Evolutionary conservation across 2,888 invertebrate species (phyloP), one percentile per base, ranked within the genome.

Genomic region (Listrodromus nycthemerus): DNA sequence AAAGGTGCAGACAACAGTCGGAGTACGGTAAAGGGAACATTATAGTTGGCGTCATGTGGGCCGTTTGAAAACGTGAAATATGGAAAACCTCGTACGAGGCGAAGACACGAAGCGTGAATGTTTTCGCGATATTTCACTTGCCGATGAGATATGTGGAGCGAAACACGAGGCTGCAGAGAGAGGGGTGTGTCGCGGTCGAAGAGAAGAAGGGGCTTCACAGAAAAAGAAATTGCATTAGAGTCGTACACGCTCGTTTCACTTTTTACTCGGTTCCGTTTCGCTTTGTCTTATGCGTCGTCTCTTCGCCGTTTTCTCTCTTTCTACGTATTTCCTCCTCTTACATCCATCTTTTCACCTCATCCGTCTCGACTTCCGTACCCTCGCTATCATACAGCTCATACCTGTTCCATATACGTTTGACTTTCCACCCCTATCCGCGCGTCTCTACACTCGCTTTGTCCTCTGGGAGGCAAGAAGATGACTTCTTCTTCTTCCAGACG

Each of bases 151-250:
- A 58, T 82, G 63, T 77, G 71, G 41, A 63, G 79, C 37, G 77
- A 66, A 65, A 66, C 37, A 58, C 37, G 27, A n/a, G 19, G 30
- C 55, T 21, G 55, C 21, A 10, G 4, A 10, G 55, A n/a, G n/a
- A n/a, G n/a, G n/a, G n/a, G n/a, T n/a, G n/a, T n/a, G n/a, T n/a
- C n/a, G n/a, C 2, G 55, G 10, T 21, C 10, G 21, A 24, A 24
- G 55, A 33, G 33, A 16, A 13, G 19, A 52, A 52, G 66, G 13
- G 70, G 55, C 52, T 81, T 27, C 37, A 75, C 80, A 82, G 65
- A 73, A 71, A 50, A 80, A 82, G 79, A 88, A 88, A 88, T 88
- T 86, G 84, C 83, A 83, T 86, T 82, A 86, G 76, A 70, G 75
- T 84, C 66, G 81, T 78, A 80, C 73, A 73, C 52, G 61, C 70